Conservation (phyloP, 2,797 vertebrate species). For the Poecilia gillii region DNA sequence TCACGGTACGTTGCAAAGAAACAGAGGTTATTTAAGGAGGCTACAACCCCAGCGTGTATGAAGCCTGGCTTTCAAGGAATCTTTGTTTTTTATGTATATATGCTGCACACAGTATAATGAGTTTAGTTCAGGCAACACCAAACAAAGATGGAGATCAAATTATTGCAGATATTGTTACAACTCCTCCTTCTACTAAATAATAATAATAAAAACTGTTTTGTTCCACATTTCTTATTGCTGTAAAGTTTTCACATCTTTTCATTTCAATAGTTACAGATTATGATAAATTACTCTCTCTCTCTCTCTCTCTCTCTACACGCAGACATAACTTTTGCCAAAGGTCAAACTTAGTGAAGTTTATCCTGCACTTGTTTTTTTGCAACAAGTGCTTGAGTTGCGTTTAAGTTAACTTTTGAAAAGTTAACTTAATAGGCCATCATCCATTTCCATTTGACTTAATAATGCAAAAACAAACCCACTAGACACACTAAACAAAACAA, state of each 20-base stretch:
- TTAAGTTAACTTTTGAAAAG: background rate
- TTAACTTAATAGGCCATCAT: background rate
- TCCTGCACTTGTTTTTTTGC: background rate
- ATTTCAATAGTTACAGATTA: background rate
- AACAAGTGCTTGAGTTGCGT: too few relatives aligned
- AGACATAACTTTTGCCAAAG: background rate
- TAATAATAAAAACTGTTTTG: background rate
- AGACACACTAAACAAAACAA: background rate
- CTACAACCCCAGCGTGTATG: background rate
- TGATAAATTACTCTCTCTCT: background rate
- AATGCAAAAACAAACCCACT: background rate
- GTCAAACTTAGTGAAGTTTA: background rate
- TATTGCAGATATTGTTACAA: background rate
- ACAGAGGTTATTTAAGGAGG: background rate
- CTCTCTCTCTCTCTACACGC: background rate
- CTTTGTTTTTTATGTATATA: background rate
- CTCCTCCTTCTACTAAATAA: background rate
- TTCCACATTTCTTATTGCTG: background rate
- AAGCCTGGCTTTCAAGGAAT: background rate
- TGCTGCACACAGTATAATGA: background rate
- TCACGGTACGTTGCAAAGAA: background rate
- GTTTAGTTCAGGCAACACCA: background rate
- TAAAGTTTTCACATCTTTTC: background rate
- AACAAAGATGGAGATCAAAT: background rate
- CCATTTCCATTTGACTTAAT: background rate